Conservation (phyloP, 2,797 vertebrate genomes). For the Bradypodion pumilum region DNA sequence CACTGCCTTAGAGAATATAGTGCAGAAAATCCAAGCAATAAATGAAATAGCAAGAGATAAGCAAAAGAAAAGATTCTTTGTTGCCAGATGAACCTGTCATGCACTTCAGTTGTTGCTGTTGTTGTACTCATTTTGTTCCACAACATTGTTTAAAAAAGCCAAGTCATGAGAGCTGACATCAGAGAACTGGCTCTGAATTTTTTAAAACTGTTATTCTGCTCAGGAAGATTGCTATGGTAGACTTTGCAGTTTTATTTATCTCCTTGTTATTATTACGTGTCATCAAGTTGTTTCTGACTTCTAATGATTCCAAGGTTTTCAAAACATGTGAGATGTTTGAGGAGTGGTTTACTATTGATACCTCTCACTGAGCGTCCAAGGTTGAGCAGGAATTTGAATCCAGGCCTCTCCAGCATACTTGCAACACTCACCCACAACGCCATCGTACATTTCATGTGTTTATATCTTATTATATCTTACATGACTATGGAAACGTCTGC, state of each 20-base stretch:
- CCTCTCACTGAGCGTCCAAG: too few species aligned
- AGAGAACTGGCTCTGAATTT: background rate
- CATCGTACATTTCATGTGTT: too few species aligned
- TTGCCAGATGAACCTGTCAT: background rate
- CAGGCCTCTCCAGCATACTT: background rate
- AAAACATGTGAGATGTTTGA: too few species aligned
- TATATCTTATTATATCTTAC: too few species aligned
- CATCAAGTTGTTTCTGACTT: too few species aligned
- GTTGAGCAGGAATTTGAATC: too few species aligned
- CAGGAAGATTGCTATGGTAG: background rate
- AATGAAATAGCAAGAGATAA: background rate
- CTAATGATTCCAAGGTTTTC: too few species aligned
- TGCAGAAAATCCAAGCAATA: background rate
- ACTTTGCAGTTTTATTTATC: background rate
- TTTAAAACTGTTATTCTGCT: background rate
- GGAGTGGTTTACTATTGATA: too few species aligned
- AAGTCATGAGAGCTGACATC: too few species aligned
- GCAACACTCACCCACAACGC: background rate
- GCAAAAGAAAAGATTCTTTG: background rate
- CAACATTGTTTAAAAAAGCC: background rate
- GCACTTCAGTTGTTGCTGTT: background rate
- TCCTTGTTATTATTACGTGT: too few species aligned
- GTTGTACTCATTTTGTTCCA: fast-evolving
- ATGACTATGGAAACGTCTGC: too few species aligned
- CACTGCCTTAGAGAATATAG: conserved; percentile 14